Base-by-base conservation (phyloP, 2,113 vertebrate species). In the Brachionichthys hirsutus region DNA sequence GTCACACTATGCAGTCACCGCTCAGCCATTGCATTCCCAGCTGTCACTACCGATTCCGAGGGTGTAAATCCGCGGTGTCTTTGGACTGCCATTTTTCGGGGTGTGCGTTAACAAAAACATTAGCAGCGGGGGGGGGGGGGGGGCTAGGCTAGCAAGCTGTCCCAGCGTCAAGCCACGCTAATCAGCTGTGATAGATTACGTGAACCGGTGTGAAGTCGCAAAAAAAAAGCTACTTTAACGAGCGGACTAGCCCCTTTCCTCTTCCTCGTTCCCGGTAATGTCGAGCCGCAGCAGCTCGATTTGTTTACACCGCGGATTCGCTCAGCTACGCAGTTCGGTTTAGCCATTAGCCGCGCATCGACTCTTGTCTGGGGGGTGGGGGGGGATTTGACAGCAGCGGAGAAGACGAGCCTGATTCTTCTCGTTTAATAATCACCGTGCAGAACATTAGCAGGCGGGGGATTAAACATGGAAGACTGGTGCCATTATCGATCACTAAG, bases 281-380 rank as follows among this genome's bases (percentile, higher is more conserved):
- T 62, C 62, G 82, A 78, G 75, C 81, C 45, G 60, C 50, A 46
- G 60, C 50, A 46, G 77, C 75, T 67, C 52, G 34, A 82, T 88
- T 88, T 90, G 88, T 90, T 90, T 89, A 89, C 87, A 88, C 88
- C 83, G 83, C 87, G 81, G 85, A 88, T 87, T 87, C 82, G 68
- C 60, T n/a, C 73, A 81, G 84, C 86, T 90, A 85, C 88, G 88
- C 85, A 86, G 71, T 90, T 87, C 54, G 67, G 70, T 85, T 43
- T 83, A 88, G 75, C 76, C 55, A 66, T 83, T 82, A 85, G 83
- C 83, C 53, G 36, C 62, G 64, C 67, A 66, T 74, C 64, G 58
- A 48, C 73, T 58, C 56, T 8, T 38, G 60, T 75, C 17, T 11
- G 40, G 66, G 71, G 61, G 73, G 54, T 55, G 56, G 9, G 51